These are phyloP conservation scores for Paralichthys olivaceus DNA, from an alignment of 2,113 vertebrate species.

Conservation along the genomic window DNA sequence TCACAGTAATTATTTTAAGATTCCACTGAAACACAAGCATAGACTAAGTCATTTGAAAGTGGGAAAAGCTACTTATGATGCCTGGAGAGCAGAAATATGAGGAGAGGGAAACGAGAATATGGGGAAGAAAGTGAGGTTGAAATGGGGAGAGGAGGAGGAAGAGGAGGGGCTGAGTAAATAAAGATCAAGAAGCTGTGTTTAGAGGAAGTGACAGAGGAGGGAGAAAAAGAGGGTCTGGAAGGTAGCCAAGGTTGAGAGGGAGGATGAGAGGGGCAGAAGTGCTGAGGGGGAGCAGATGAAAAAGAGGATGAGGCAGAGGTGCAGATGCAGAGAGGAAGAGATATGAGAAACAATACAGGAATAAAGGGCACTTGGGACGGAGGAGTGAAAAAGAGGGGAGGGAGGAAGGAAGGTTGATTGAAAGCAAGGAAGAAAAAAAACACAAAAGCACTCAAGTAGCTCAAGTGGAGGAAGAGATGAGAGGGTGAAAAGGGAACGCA, in stretches of 20 bases:
- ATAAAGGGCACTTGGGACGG: conserved; percentile 55
- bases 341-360: conserved; percentile 43
- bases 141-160: conserved; percentile 1
- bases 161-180: conserved; percentile 37
- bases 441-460: conserved; percentile 29
- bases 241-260: conserved; percentile 46
- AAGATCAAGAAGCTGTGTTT: conserved; percentile 58
- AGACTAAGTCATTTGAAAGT: conserved; percentile 32
- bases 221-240: conserved; percentile 29
- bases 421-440: conserved; percentile 11
- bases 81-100: conserved; percentile 10
- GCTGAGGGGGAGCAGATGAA: conserved; percentile 53
- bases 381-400: conserved; percentile 25
- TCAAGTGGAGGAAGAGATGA: conserved; percentile 34
- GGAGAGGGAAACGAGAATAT: background rate
- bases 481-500: conserved; percentile 20
- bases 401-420: conserved; percentile 31
- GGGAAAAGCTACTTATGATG: conserved; percentile 1
- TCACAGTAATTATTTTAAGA: conserved; percentile 17
- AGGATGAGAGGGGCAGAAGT: conserved; percentile 48
- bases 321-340: conserved; percentile 36
- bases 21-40: conserved; percentile 22
- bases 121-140: conserved; percentile 1
- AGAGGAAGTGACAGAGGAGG: conserved; percentile 54
- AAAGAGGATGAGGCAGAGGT: conserved; percentile 43